phyloP scores from a whole-genome alignment of 2,888 invertebrate genomes.

The Heliconius erato region DNA sequence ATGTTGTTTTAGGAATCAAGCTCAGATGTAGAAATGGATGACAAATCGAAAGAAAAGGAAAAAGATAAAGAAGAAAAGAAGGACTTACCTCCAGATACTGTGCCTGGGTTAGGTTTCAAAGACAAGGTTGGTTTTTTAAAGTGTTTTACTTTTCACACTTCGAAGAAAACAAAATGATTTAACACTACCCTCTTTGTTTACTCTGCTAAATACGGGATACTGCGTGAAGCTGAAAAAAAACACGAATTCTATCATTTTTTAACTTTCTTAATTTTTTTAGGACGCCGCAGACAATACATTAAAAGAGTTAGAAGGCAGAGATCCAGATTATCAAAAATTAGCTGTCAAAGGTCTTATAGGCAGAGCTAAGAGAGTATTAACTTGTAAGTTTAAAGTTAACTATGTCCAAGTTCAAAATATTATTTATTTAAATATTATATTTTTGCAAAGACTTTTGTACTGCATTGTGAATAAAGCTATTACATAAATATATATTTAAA shows the following conservation, averaged over 20 bases:
- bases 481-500: too few relatives aligned
- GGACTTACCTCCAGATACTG: conserved; percentile 83
- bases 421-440: too few relatives aligned
- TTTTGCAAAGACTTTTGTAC: too few relatives aligned
- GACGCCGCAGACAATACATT: conserved; percentile 88
- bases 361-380: conserved; percentile 89
- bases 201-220: background rate
- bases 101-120: conserved; percentile 91
- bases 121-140: conserved; percentile 78
- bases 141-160: background rate
- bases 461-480: too few relatives aligned
- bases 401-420: too few relatives aligned
- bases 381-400: conserved; percentile 75
- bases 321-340: conserved; percentile 91
- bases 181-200: background rate
- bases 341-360: conserved; percentile 90
- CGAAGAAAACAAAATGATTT: background rate
- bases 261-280: conserved; percentile 38
- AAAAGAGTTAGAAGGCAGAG: conserved; percentile 87
- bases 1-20: conserved; percentile 59
- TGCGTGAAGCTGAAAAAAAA: background rate
- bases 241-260: background rate
- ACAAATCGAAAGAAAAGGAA: conserved; percentile 68
- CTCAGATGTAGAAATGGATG: conserved; percentile 78
- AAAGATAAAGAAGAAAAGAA: conserved; percentile 62